These are phyloP conservation scores for Falco naumanni DNA, from an alignment of 2,797 vertebrate species.

Conservation along the genomic window DNA sequence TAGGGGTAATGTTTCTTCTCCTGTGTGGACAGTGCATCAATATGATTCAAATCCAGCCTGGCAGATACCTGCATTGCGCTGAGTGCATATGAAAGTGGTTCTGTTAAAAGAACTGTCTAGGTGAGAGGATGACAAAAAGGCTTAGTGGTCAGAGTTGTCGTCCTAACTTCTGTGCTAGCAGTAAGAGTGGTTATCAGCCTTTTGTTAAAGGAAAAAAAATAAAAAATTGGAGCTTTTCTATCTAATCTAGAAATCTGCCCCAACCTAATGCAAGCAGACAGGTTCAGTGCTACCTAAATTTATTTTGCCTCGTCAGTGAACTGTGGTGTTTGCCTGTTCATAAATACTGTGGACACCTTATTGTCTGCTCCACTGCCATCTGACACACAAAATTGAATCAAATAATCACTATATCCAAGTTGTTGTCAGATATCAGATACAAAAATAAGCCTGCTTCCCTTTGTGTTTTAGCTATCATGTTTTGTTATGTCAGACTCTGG, in stretches of 20 bases:
- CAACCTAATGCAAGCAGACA: constrained; percentile 54
- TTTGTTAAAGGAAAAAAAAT: background rate
- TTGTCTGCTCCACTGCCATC: constrained; percentile 52
- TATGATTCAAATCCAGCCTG: background rate
- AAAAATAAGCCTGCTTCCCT: constrained; percentile 55
- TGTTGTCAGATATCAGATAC: constrained; percentile 71
- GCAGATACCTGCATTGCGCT: background rate
- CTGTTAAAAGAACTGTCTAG: background rate
- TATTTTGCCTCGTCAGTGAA: constrained; percentile 56
- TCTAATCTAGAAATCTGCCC: constrained; percentile 10
- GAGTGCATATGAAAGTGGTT: background rate
- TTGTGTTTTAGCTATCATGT: constrained; percentile 57
- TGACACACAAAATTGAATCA: constrained; percentile 75
- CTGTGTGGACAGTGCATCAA: background rate
- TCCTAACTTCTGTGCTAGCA: background rate
- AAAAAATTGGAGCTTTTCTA: constrained; percentile 26
- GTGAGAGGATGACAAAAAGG: background rate
- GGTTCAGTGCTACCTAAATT: constrained; percentile 62
- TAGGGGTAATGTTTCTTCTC: background rate
- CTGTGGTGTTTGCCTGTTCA: constrained; percentile 41
- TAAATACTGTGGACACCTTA: constrained; percentile 57
- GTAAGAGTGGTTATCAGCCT: background rate
- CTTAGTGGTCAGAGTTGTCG: background rate
- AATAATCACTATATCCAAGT: constrained; percentile 38
- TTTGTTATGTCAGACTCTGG: constrained; percentile 42